A percentile compares a stretch with the other conserved stretches of the same genome.
These are phyloP conservation scores for Drosophila nr. perissopoda DNA, from an alignment of 2,888 invertebrate genomes.

Conservation along the genomic window DNA sequence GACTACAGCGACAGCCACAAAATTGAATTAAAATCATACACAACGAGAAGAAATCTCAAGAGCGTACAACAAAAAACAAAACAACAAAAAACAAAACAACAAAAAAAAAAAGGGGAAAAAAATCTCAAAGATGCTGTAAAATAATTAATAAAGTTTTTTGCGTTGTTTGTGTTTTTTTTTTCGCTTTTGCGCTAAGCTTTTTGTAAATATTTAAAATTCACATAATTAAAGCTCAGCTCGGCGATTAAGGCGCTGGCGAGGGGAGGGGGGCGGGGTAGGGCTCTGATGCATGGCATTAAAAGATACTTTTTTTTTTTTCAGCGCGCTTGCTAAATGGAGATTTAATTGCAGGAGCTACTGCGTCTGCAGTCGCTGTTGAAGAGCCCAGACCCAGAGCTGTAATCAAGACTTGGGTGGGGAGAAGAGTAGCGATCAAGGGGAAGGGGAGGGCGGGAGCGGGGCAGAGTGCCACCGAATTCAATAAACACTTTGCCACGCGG, in stretches of 20 bases:
- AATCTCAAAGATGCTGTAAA: constrained; percentile 71
- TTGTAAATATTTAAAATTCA: constrained; percentile 81
- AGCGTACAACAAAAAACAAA: constrained; percentile 28
- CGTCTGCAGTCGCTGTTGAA: constrained; percentile 46
- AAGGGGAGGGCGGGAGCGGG: background rate
- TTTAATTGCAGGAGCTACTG: constrained; percentile 81
- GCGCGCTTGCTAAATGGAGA: constrained; percentile 74
- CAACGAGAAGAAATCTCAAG: constrained; percentile 41
- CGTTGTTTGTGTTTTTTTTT: constrained; percentile 54
- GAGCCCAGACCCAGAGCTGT: constrained; percentile 50
- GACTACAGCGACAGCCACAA: constrained; percentile 70
- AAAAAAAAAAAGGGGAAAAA: constrained; percentile 29
- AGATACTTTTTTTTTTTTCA: constrained; percentile 62
- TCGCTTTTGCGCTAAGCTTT: constrained; percentile 68
- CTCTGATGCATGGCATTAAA: constrained; percentile 55
- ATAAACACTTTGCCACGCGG: constrained; percentile 76
- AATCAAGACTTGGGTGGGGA: constrained; percentile 51
- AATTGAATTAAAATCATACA: constrained; percentile 73
- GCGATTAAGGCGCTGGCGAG: constrained; percentile 64
- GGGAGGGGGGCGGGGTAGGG: background rate
- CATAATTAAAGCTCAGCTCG: constrained; percentile 74
- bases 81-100: constrained; percentile 29
- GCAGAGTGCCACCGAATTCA: constrained; percentile 80
- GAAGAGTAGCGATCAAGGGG: background rate
- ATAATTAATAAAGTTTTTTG: constrained; percentile 80